Evolutionary conservation across 2,888 invertebrate species (phyloP), one percentile per base, ranked within the genome.

Genomic region (Panorpa germanica): DNA sequence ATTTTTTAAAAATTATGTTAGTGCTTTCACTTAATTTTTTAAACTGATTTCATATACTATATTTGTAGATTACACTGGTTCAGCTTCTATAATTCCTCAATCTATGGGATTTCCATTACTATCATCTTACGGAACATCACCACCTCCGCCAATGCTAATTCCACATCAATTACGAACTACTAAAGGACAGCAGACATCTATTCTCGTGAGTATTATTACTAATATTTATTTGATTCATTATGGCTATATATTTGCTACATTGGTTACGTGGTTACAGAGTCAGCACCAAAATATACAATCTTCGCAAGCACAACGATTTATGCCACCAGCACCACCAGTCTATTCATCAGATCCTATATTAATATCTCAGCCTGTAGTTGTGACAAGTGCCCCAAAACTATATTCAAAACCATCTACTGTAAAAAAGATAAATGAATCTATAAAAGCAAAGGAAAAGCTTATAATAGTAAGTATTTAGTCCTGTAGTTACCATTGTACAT

Each of bases 321-420:
- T 49, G 3, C 49, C 52, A 20, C 31, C 35, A 24, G 26, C 31
- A 6, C 53, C 53, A 8, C 41, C 50, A 3, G 53, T 59, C 0
- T 52, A 46, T 34, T 40, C 46, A 7, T 36, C 49, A 9, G 45
- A 49, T 25, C 44, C 53, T 28, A 39, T 45, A 17, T 37, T 28
- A 16, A 23, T 48, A 11, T n/a, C n/a, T n/a, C 67, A 67, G 40
- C 70, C 72, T 0, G 63, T 68, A 2, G 69, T 76, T 1, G 55
- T 76, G 1, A 69, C 71, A 9, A 72, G 73, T 10, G 74, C 75
- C 9, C 75, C 75, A 2, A 68, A 73, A 37, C 48, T 75, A 1
- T 76, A 75, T 43, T 66, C 65, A 38, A 59, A 65, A 39, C 37
- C 66, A 42, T 50, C 65, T 47, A 32, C 53, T 1, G 50, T 53